A percentile compares a stretch with the other conserved stretches of the same genome.
phyloP scores from a whole-genome alignment of 1,140 invertebrate species.

The Drosophila bifasciata region DNA sequence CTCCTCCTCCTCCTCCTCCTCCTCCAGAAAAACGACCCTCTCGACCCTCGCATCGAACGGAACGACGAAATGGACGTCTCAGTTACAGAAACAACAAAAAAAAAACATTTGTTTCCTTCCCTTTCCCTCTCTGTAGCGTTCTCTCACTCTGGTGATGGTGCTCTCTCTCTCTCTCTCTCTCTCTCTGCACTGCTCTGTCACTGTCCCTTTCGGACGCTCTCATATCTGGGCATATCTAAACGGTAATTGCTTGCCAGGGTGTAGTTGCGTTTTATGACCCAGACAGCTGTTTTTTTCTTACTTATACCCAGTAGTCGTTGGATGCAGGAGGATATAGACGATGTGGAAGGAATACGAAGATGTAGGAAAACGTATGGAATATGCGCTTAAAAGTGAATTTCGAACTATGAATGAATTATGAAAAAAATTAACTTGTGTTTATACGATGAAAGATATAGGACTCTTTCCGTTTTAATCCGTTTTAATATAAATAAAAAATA shows the following conservation, averaged over 20 bases:
- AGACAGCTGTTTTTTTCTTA: constrained; percentile 68
- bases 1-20: no score
- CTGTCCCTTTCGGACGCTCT: not conserved
- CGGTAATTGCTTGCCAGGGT: constrained; percentile 77
- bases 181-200: not conserved
- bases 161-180: constrained; percentile 13
- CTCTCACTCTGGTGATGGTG: constrained; percentile 6
- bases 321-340: no score
- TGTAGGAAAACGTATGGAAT: no score
- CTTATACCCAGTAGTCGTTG: no score
- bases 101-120: constrained; percentile 21
- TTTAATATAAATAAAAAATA: no score
- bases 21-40: constrained; percentile 29
- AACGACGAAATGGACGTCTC: constrained; percentile 62
- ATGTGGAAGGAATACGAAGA: no score
- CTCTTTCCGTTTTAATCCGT: no score
- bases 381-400: no score
- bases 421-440: no score
- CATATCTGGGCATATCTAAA: constrained; percentile 63
- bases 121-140: not conserved
- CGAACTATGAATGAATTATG: no score
- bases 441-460: no score
- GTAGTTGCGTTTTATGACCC: constrained; percentile 74
- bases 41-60: constrained; percentile 2
- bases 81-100: constrained; percentile 52